A percentile compares a stretch with the other conserved stretches of the same genome.
Conservation (phyloP, 2,797 vertebrate genomes). For the Diglossa cyanea region DNA sequence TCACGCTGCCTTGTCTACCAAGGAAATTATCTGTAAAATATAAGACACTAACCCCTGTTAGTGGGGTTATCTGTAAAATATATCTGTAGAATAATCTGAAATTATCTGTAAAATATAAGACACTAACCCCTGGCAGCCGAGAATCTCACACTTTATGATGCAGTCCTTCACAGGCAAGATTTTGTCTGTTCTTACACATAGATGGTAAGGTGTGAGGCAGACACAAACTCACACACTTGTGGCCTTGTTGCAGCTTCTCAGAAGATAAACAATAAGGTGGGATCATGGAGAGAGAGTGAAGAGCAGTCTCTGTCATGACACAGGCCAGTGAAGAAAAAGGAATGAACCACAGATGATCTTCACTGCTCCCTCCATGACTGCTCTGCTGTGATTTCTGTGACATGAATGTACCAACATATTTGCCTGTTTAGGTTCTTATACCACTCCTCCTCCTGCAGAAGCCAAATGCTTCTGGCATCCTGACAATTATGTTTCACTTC, state of each 20-base stretch:
- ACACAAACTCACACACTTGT: neutral
- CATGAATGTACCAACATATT: neutral
- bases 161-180: neutral
- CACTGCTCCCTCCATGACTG: neutral
- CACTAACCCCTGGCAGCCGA: accelerated
- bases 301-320: neutral
- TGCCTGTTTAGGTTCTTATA: neutral
- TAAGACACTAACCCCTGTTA: accelerated
- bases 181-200: neutral
- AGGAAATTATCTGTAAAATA: neutral
- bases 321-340: neutral
- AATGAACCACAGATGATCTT: neutral
- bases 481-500: neutral
- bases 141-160: neutral
- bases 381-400: neutral
- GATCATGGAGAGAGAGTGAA: neutral
- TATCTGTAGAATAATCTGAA: neutral
- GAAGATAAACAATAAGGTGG: neutral
- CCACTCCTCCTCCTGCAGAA: neutral
- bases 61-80: too few species aligned
- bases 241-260: neutral
- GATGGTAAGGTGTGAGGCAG: neutral
- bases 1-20: neutral
- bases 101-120: neutral
- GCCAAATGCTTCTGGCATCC: neutral